Evolutionary conservation across 2,113 vertebrate genomes (phyloP).

Genomic region (Engraulis encrasicolus): DNA sequence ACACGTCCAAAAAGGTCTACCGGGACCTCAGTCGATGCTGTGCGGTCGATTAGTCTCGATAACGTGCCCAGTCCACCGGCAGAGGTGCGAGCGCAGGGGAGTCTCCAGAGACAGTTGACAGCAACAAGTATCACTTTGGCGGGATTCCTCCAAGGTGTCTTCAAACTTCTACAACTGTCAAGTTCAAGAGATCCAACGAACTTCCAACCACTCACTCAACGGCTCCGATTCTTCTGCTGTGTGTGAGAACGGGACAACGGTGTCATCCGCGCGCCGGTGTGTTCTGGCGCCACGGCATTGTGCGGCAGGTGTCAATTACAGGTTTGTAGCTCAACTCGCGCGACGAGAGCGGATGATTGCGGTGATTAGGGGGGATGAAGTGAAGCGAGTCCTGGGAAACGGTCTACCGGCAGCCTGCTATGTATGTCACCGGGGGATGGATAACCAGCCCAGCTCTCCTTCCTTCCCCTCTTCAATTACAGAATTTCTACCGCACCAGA

Average conservation of each 20-base stretch:
- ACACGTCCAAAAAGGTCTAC: not conserved
- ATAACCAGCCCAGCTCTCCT: not conserved
- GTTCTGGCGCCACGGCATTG: not conserved
- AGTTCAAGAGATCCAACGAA: not conserved
- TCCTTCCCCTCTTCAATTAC: constrained; percentile 20
- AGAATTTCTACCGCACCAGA: constrained; percentile 29
- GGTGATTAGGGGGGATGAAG: not conserved
- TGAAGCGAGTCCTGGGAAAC: constrained; percentile 12
- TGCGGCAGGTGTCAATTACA: constrained; percentile 50
- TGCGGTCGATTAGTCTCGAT: not conserved
- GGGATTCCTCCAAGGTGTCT: not conserved
- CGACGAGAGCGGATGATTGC: constrained; percentile 5
- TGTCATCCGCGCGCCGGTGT: not conserved
- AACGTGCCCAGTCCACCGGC: not conserved
- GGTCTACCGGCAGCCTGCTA: constrained; percentile 12
- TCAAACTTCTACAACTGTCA: constrained; percentile 11
- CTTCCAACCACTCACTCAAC: constrained; percentile 3
- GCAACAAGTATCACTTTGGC: constrained; percentile 11
- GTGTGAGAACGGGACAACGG: not conserved
- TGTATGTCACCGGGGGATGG: constrained; percentile 7
- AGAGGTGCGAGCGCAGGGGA: not conserved
- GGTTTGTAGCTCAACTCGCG: constrained; percentile 13
- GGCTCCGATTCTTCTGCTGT: not conserved
- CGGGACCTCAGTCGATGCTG: not conserved
- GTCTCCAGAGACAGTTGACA: constrained; percentile 20